Evolutionary conservation across 2,888 invertebrate genomes (phyloP), one percentile per base, ranked within the genome.

Genomic region (Unio delphinus): DNA sequence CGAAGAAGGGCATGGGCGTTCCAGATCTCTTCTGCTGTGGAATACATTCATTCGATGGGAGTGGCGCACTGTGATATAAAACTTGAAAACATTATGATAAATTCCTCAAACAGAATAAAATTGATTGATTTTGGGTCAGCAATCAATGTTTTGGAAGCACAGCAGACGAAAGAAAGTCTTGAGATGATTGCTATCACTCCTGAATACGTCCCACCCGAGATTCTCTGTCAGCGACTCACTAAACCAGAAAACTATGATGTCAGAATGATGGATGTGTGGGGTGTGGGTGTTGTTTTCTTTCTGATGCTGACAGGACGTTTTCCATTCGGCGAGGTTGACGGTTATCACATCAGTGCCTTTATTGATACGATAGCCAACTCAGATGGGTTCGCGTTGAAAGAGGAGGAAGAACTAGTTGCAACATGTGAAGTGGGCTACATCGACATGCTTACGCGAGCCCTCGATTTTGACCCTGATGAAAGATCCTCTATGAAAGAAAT

Each of bases 11-110:
- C 65, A 56, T 77, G 63, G 60, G 61, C 68, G 0, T 61, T 54
- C 23, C 73, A 77, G 63, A 55, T 77, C 4, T 45, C 75, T 7
- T 74, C 77, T 6, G 77, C 77, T 1, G 77, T 75, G 11, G 73
- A 74, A 45, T 58, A 61, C 54, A 73, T 77, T 58, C 77, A 77
- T 65, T 61, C 59, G 1, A 63, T 59, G 15, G 77, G 65, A 18
- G 73, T 77, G 5, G 77, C 74, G n/a, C 77, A 77, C 57, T 77
- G 77, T 68, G 77, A 77, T 64, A 65, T 77, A 8, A 77, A 77
- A 74, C 69, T 77, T 26, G 77, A 77, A 70, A 77, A 77, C 26
- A 73, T 77, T 30, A 64, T 77, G 6, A 64, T 77, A 28, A 65
- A 64, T 59, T 23, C 55, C 17, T 57, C 67, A 3, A 74, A 66